These are phyloP conservation scores for Streptopelia turtur DNA, from an alignment of 2,797 vertebrate genomes.

Conservation along the genomic window DNA sequence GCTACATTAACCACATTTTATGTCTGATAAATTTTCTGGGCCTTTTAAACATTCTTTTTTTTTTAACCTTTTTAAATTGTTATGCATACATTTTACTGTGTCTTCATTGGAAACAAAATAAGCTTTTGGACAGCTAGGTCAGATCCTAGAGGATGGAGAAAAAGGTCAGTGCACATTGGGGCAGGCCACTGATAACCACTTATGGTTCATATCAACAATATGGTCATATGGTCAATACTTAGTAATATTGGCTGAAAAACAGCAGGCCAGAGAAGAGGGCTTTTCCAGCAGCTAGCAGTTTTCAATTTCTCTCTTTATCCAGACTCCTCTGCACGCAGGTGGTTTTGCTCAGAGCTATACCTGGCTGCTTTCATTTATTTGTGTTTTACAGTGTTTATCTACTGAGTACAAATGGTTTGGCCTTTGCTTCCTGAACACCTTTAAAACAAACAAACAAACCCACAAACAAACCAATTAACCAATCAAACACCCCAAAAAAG, in stretches of 20 bases:
- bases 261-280: neutral
- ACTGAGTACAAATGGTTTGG: neutral
- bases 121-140: neutral
- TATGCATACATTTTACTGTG: neutral
- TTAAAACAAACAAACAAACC: neutral
- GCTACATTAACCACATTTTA: neutral
- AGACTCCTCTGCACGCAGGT: fast-evolving
- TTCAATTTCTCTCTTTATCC: neutral
- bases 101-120: neutral
- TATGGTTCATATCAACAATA: neutral
- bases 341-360: neutral
- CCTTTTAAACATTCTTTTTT: fast-evolving
- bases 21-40: neutral
- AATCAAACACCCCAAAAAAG: neutral
- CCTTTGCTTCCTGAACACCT: neutral
- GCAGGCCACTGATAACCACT: neutral
- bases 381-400: neutral
- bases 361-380: neutral
- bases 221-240: neutral
- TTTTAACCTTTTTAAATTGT: neutral
- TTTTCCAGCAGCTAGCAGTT: neutral
- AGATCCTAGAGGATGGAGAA: neutral
- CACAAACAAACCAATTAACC: neutral
- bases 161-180: neutral
- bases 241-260: neutral